Conservation (phyloP, 2,113 vertebrate genomes). For the Corvus hawaiiensis region DNA sequence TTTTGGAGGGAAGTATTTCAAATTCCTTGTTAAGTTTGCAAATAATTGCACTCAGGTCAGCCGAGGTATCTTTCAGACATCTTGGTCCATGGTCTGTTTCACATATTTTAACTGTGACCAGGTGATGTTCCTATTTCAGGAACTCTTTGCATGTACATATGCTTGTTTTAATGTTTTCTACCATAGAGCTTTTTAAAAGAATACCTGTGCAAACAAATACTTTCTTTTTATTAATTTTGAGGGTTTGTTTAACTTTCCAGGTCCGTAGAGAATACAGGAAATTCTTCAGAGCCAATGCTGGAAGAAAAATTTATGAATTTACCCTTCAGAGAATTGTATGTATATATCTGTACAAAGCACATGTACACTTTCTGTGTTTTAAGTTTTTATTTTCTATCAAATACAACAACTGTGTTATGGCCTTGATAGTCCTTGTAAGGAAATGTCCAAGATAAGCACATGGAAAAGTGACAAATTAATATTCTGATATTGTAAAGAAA, state of each 20-base stretch:
- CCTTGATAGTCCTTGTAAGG: background rate
- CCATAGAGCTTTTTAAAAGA: background rate
- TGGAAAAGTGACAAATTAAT: background rate
- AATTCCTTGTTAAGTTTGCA: background rate
- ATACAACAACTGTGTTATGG: background rate
- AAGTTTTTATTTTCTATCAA: background rate
- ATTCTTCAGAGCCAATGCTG: slow-evolving; percentile 96
- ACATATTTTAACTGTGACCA: background rate
- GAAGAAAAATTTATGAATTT: slow-evolving; percentile 96
- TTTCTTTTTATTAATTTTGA: background rate
- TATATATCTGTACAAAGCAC: background rate
- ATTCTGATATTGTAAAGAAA: background rate
- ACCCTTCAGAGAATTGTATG: slow-evolving; percentile 95
- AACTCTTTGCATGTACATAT: background rate
- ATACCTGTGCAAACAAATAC: background rate
- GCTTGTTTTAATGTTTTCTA: background rate
- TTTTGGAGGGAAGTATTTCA: background rate
- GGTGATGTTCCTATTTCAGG: background rate
- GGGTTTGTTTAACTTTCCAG: slow-evolving; percentile 71
- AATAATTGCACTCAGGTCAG: background rate
- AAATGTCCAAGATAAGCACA: background rate
- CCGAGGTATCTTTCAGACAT: background rate
- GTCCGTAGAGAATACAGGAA: slow-evolving; percentile 96
- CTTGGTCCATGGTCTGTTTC: background rate
- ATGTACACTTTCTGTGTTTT: background rate